Base-by-base conservation (phyloP, 2,113 vertebrate genomes). In the Istiophorus platypterus region DNA sequence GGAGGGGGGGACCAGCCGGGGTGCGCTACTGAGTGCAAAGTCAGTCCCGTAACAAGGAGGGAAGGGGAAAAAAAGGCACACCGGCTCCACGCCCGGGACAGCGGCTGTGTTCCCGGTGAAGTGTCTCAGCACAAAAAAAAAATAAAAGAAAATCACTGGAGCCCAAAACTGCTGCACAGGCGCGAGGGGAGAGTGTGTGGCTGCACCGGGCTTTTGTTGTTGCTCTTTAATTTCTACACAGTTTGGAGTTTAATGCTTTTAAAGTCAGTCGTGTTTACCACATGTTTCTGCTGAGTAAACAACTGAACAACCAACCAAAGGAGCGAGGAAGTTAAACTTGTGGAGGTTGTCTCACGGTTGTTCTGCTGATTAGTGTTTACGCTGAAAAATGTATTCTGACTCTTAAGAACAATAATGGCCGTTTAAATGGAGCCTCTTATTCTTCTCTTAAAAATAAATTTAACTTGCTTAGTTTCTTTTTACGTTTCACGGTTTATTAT, bases 131-230 rank as follows among this genome's bases (percentile, higher is more conserved):
- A 29, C n/a, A n/a, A n/a, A n/a, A n/a, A n/a, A n/a, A n/a, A n/a
- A n/a, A n/a, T n/a, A n/a, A n/a, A n/a, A n/a, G n/a, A n/a, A n/a
- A 2, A 69, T 49, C 65, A 69, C 34, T 10, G 65, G 67, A 79
- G 72, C 65, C 8, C 68, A 52, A 52, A 26, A 57, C 11, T 72
- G 69, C 34, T 72, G 31, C 82, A 78, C 65, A 65, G 80, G 47
- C 72, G 64, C 76, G 20, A n/a, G n/a, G 22, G 17, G 59, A 11
- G 14, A 13, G 10, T 62, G 39, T 61, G 18, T 2, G n/a, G 20
- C 78, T 76, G 57, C 45, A 57, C 52, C 24, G 15, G 27, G 24
- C 63, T 70, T 67, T 7, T 62, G 4, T 29, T 51, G 7, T 24
- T n/a, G 3, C 22, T 37, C 22, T 37, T 64, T 72, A 58, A 39